A percentile compares a stretch with the other conserved stretches of the same genome.
Conservation (phyloP, 2,797 vertebrate species). For the Phoebastria nigripes region DNA sequence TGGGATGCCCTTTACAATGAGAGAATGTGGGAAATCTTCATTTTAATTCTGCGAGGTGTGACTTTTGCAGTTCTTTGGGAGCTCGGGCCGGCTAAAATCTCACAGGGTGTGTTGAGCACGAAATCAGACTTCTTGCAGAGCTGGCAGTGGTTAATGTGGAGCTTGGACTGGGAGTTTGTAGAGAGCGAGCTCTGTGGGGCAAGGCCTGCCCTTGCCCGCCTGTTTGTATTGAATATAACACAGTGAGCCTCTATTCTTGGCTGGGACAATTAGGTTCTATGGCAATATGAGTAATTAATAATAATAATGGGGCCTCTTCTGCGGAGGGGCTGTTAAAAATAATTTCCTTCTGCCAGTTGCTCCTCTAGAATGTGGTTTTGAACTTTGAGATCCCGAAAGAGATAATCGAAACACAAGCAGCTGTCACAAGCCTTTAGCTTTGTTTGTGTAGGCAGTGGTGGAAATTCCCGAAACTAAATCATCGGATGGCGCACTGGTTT, state of each 20-base stretch:
- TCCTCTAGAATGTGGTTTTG: constrained; percentile 53
- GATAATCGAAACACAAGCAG: constrained; percentile 39
- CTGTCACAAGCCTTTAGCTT: constrained; percentile 56
- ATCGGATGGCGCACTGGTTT: background rate
- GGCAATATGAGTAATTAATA: constrained; percentile 54
- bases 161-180: background rate
- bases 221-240: background rate
- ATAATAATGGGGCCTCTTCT: constrained; percentile 40
- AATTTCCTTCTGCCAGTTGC: constrained; percentile 50
- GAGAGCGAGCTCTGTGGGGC: background rate
- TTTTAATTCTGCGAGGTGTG: background rate
- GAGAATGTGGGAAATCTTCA: background rate
- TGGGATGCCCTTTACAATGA: background rate
- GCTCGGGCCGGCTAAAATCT: fast-evolving
- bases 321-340: constrained; percentile 25
- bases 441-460: constrained; percentile 32
- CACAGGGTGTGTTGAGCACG: background rate
- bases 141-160: background rate
- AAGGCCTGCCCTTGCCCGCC: background rate
- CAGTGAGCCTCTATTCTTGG: constrained; percentile 6
- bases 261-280: constrained; percentile 2
- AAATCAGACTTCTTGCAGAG: background rate
- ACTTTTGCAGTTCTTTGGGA: background rate
- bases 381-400: constrained; percentile 37
- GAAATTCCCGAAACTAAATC: background rate